Evolutionary conservation across 2,888 invertebrate species (phyloP), one percentile per base, ranked within the genome.

Genomic region (Tyria jacobaeae): DNA sequence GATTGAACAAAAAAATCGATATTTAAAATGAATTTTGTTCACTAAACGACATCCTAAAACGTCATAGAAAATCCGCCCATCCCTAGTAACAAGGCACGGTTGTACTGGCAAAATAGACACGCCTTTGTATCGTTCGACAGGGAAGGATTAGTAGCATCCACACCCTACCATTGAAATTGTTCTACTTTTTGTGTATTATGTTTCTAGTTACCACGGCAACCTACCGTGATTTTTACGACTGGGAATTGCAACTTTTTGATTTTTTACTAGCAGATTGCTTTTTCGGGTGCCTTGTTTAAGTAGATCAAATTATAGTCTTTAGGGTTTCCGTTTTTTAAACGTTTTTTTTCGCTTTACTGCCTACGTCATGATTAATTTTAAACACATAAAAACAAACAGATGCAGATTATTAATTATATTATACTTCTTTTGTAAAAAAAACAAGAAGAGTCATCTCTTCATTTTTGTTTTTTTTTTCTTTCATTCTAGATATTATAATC

Each of bases 81-180:
- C 21, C 15, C 53, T 58, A 59, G 6, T 2, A 31, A 41, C 64
- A 54, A 64, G 48, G 31, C 17, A 9, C 52, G 21, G 14, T 24
- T 51, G 39, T 51, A 39, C 52, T 53, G 52, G 39, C 39, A 61
- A 67, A 72, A 65, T 41, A 60, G 59, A 56, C 51, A 39, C 54
- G 54, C 48, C 54, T 53, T 49, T 37, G 39, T 34, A 52, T 62
- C 49, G 21, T 2, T 9, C 6, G 62, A 51, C 34, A 48, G 52
- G 15, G 60, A 55, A 52, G 63, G 51, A 68, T 70, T 73, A 73
- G 58, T 63, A 73, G 34, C 39, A 62, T 56, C 57, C 61, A 60
- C 67, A 60, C 57, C 53, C 55, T 17, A 25, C 60, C 58, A 66
- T 68, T 74, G 68, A 71, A 73, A 64, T 60, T 51, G 48, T 60